These are phyloP conservation scores for Odobenus rosmarus DNA, from an alignment of 2,113 vertebrate genomes.

Conservation along the genomic window DNA sequence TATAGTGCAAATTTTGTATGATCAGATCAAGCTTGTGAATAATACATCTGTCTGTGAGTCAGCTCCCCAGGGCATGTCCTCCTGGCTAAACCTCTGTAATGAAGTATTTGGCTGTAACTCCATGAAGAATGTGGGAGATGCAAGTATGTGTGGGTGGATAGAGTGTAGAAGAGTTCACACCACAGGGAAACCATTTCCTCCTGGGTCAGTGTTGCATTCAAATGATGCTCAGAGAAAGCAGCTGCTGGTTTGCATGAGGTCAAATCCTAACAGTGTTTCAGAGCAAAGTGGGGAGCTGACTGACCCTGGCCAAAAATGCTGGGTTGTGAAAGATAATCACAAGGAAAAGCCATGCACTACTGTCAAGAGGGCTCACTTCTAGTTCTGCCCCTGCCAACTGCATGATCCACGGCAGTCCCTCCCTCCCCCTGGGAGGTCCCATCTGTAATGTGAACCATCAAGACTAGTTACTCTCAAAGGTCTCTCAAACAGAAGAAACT, in stretches of 20 bases:
- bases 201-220: slow-evolving; percentile 43
- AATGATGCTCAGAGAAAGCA: slow-evolving; percentile 62
- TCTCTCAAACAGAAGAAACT: background rate
- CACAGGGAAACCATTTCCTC: slow-evolving; percentile 60
- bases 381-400: background rate
- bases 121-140: slow-evolving; percentile 84
- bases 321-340: background rate
- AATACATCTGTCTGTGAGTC: slow-evolving; percentile 87
- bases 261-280: slow-evolving; percentile 50
- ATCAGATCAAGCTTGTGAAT: slow-evolving; percentile 89
- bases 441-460: background rate
- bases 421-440: background rate
- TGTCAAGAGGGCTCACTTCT: background rate
- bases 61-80: slow-evolving; percentile 83
- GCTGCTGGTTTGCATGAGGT: slow-evolving; percentile 38
- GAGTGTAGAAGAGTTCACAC: slow-evolving; percentile 60
- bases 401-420: background rate
- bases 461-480: background rate
- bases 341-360: background rate
- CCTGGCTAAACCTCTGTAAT: slow-evolving; percentile 84
- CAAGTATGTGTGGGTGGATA: slow-evolving; percentile 75
- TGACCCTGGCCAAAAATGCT: slow-evolving; percentile 25
- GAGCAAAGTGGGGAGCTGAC: background rate
- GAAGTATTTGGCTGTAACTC: slow-evolving; percentile 88
- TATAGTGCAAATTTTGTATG: slow-evolving; percentile 85